These are phyloP conservation scores for Oceanodroma tethys DNA, from an alignment of 2,113 vertebrate species.

Conservation along the genomic window DNA sequence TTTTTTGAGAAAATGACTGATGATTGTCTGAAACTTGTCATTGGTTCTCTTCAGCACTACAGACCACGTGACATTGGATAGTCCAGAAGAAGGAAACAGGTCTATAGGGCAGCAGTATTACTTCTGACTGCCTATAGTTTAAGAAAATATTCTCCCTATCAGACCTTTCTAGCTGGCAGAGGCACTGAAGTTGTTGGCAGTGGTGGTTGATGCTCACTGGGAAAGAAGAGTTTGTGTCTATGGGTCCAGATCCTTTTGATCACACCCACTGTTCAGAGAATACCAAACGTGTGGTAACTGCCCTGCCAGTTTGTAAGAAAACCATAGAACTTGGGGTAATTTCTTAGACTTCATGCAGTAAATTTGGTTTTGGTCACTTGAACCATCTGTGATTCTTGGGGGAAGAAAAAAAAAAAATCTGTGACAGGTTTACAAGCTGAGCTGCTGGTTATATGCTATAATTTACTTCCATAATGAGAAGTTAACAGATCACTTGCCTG, in stretches of 20 bases:
- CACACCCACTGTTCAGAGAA: not conserved
- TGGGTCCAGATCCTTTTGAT: not conserved
- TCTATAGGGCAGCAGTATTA: not conserved
- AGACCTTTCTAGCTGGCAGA: not conserved
- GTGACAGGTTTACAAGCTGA: not conserved
- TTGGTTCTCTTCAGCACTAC: not conserved
- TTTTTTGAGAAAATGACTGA: not conserved
- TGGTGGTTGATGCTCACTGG: not conserved
- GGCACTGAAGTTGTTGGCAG: not conserved
- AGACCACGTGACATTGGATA: not conserved
- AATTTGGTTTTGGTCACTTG: not conserved
- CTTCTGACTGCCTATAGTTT: not conserved
- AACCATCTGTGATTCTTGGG: not conserved
- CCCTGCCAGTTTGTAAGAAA: not conserved
- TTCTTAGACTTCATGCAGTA: not conserved
- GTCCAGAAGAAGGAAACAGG: not conserved
- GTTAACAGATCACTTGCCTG: not conserved
- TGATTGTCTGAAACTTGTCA: not conserved
- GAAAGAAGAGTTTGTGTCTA: not conserved
- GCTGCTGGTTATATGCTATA: not conserved
- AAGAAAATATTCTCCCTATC: not conserved
- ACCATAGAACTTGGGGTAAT: not conserved
- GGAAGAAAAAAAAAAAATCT: not conserved
- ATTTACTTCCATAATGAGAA: not conserved
- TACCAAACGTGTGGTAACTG: not conserved